phyloP scores from a whole-genome alignment of 1,140 invertebrate species.

The Sarcophaga bullata region DNA sequence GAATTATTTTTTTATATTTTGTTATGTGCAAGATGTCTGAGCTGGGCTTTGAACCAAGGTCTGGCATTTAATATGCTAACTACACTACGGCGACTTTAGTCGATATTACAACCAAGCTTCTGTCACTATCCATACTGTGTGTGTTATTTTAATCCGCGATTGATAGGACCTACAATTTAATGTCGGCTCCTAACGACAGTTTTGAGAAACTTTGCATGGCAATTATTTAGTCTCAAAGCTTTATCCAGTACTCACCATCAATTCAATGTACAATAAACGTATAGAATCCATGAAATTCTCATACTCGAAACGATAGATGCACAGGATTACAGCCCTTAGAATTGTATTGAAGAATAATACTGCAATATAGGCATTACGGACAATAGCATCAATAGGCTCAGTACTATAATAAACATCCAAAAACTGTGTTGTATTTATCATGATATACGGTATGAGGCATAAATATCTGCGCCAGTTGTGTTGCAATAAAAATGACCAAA shows the following conservation, averaged over 20 bases:
- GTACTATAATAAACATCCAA: constrained; percentile 58
- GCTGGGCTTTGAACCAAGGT: too few species aligned
- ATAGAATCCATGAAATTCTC: constrained; percentile 51
- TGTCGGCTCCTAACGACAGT: too few species aligned
- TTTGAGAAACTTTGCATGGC: too few species aligned
- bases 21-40: too few species aligned
- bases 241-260: constrained; percentile 46
- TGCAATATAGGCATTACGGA: constrained; percentile 56
- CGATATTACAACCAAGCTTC: too few species aligned
- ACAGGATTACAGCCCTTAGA: constrained; percentile 51
- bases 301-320: constrained; percentile 51
- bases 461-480: constrained; percentile 60
- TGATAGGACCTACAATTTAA: too few species aligned
- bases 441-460: constrained; percentile 50
- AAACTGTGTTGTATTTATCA: constrained; percentile 58
- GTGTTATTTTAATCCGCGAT: too few species aligned
- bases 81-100: too few species aligned
- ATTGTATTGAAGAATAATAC: constrained; percentile 58
- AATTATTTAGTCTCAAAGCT: too few species aligned
- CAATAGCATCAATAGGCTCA: constrained; percentile 56
- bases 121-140: too few species aligned
- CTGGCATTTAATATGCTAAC: too few species aligned
- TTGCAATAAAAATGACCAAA: constrained; percentile 59
- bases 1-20: too few species aligned
- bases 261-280: constrained; percentile 49